phyloP scores from a whole-genome alignment of 2,113 vertebrate species.

The Clupea harengus region DNA sequence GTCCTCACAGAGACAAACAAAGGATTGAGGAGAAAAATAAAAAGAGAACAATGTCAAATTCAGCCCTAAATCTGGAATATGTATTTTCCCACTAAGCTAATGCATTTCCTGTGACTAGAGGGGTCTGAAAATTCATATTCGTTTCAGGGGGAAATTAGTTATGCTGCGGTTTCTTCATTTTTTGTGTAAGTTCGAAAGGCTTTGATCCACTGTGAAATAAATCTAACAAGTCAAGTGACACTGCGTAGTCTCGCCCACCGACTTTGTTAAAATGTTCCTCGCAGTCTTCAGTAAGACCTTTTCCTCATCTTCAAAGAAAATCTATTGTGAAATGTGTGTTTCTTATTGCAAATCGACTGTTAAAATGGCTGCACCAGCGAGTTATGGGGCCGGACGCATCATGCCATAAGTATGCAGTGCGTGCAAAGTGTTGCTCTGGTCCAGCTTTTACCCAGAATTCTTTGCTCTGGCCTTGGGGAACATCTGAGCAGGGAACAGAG shows the following conservation, averaged over 20 bases:
- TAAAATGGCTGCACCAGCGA: constrained; percentile 58
- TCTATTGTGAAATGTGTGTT: constrained; percentile 55
- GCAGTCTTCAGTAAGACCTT: constrained; percentile 43
- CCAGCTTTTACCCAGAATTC: constrained; percentile 38
- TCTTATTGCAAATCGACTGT: constrained; percentile 59
- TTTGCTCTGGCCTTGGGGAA: constrained; percentile 31
- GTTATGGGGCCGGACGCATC: constrained; percentile 49
- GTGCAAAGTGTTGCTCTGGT: constrained; percentile 44
- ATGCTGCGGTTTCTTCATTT: constrained; percentile 58
- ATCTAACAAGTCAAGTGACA: constrained; percentile 47
- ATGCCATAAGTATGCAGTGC: constrained; percentile 57
- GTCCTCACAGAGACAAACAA: constrained; percentile 56
- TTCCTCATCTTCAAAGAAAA: constrained; percentile 54
- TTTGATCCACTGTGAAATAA: constrained; percentile 60
- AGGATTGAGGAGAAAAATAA: constrained; percentile 26
- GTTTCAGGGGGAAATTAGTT: constrained; percentile 44
- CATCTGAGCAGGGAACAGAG: constrained; percentile 28
- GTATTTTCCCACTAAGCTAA: constrained; percentile 55
- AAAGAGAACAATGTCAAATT: constrained; percentile 40
- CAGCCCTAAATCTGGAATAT: constrained; percentile 55
- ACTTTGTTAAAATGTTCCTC: constrained; percentile 41
- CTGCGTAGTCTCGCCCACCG: constrained; percentile 26
- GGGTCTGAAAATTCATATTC: constrained; percentile 57
- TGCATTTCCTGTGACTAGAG: constrained; percentile 49
- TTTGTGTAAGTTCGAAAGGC: constrained; percentile 12